Percentiles rank a stretch among this genome's conserved stretches.
Conservation (phyloP, 2,888 invertebrate species). For the Limnephilus marmoratus region DNA sequence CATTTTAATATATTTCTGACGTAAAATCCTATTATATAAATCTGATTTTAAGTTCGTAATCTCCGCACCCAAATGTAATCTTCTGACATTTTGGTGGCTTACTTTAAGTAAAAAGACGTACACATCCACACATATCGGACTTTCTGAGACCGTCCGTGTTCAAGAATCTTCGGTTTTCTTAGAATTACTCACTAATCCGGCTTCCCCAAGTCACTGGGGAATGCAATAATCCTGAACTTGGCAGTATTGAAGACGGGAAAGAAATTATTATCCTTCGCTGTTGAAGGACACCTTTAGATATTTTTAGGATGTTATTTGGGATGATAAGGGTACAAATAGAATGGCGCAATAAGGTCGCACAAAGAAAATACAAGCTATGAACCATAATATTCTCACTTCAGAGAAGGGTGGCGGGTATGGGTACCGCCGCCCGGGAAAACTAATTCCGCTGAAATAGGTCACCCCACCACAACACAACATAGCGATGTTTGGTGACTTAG, state of each 20-base stretch:
- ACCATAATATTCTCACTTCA: background rate
- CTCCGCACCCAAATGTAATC: too few relatives aligned
- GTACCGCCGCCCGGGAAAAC: too few relatives aligned
- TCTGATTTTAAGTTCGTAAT: too few relatives aligned
- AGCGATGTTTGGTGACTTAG: too few relatives aligned
- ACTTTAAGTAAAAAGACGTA: background rate
- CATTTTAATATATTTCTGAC: background rate
- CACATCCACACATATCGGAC: background rate
- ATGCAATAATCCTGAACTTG: background rate
- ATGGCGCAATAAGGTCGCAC: background rate
- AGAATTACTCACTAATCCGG: background rate
- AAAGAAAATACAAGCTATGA: background rate
- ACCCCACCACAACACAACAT: too few relatives aligned
- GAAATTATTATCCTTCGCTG: background rate
- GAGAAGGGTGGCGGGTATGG: background rate
- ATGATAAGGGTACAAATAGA: background rate
- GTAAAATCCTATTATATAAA: background rate
- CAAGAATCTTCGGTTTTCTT: background rate
- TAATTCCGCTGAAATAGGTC: too few relatives aligned
- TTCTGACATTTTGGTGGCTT: too few relatives aligned
- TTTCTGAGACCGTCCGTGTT: background rate
- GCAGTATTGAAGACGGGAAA: background rate
- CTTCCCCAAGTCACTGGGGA: background rate
- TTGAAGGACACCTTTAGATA: background rate
- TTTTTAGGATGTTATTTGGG: background rate